These are phyloP conservation scores for Mormyrus lacerda DNA, from an alignment of 2,113 vertebrate genomes.

Conservation along the genomic window DNA sequence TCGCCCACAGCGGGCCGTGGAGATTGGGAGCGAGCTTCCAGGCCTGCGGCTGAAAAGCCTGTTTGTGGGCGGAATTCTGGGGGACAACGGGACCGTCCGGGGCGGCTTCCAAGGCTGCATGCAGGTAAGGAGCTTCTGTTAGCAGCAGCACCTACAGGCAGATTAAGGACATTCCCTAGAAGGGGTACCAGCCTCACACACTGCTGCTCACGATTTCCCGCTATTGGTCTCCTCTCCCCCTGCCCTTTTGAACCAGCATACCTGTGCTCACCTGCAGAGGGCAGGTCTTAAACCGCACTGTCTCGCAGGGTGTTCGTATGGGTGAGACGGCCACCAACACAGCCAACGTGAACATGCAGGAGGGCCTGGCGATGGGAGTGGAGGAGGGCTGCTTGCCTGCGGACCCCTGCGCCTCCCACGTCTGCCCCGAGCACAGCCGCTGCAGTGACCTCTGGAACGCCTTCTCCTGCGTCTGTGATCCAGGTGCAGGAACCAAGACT, in stretches of 20 bases:
- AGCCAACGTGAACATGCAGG: conserved; percentile 68
- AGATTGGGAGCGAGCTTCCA: conserved; percentile 77
- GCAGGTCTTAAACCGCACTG: neutral
- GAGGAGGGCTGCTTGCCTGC: conserved; percentile 66
- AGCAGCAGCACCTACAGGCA: neutral
- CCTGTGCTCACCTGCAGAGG: neutral
- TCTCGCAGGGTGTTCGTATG: conserved; percentile 72
- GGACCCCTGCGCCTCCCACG: conserved; percentile 61
- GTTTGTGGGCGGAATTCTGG: conserved; percentile 66
- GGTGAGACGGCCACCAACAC: conserved; percentile 75
- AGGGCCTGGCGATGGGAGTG: conserved; percentile 64
- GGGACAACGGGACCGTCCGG: conserved; percentile 58
- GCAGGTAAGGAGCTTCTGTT: conserved; percentile 60
- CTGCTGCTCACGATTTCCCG: neutral
- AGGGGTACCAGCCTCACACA: neutral
- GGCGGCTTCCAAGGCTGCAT: conserved; percentile 75
- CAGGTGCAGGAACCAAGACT: conserved; percentile 52
- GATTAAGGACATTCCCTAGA: neutral
- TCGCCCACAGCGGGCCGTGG: conserved; percentile 59
- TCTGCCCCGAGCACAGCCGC: conserved; percentile 69
- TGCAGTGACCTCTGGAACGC: conserved; percentile 70
- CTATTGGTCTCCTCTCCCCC: neutral
- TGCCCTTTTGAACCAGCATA: neutral
- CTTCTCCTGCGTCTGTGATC: conserved; percentile 68
- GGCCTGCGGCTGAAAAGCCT: conserved; percentile 71